Evolutionary conservation across 2,888 invertebrate species (phyloP), one percentile per base, ranked within the genome.

Genomic region (Sthenelais limicola): DNA sequence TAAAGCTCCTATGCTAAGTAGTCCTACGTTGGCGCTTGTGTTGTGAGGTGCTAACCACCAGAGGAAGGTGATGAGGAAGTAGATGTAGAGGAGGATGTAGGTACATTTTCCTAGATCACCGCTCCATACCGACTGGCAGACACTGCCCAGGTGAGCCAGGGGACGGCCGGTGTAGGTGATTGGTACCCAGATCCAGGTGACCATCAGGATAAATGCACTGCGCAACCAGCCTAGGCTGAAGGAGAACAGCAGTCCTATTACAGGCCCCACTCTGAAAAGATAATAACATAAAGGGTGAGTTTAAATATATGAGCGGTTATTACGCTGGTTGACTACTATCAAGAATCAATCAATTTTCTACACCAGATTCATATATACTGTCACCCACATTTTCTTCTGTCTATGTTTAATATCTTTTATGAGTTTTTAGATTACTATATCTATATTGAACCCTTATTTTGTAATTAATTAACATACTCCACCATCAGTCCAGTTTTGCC

Each of bases 71-170:
- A 62, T 35, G 38, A 62, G 62, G 38, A 62, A 12, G 62, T 62
- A 62, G 62, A 62, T n/a, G 38, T 62, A 62, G 62, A 62, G 38
- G 24, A 62, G 62, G 21, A 62, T n/a, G 21, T 43, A 35, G 1
- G 62, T 38, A 43, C 43, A 62, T 18, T 62, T 62, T 35, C 62
- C 38, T 26, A 38, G 35, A 43, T 62, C 62, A 3, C 62, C 62
- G 38, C 62, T 62, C 62, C 62, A 62, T 12, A 62, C 62, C 1
- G 62, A 62, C 62, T 62, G 62, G 62, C 62, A 62, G 24, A 38
- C 62, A 5, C 38, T 24, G 62, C 62, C 62, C 38, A 62, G 35
- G 18, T 62, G 62, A 18, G 35, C 38, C n/a, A 62, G 24, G 24
- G 62, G 62, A 18, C 62, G 62, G 2, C 62, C 62, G 4, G 62